A percentile compares a stretch with the other conserved stretches of the same genome.
Evolutionary conservation across 2,113 vertebrate genomes (phyloP).

Genomic region (Macquaria ambigua): DNA sequence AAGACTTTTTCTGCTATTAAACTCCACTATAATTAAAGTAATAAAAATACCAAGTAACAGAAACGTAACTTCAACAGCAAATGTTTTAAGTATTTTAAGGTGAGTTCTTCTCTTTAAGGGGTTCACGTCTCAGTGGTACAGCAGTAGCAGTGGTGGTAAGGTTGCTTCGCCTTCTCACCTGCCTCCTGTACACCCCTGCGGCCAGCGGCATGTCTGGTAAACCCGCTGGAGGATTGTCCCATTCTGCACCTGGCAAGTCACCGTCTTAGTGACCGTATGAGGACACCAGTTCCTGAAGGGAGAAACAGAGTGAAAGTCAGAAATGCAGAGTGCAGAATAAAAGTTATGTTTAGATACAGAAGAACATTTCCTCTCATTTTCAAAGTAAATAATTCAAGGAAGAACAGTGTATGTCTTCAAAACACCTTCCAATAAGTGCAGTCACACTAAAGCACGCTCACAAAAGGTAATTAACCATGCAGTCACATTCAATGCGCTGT

Average conservation of each 20-base stretch:
- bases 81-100: neutral
- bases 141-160: neutral
- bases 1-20: neutral
- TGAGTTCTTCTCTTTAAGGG: neutral
- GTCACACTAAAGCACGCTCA: neutral
- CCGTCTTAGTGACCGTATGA: constrained; percentile 89
- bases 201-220: constrained; percentile 95
- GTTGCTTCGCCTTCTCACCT: constrained; percentile 83
- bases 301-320: neutral
- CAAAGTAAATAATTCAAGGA: constrained; percentile 26
- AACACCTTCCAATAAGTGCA: constrained; percentile 20
- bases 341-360: constrained; percentile 14
- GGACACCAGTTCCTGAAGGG: constrained; percentile 95
- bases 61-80: neutral
- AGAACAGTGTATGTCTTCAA: neutral
- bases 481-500: constrained; percentile 25
- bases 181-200: constrained; percentile 90
- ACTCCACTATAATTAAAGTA: neutral
- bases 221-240: constrained; percentile 94
- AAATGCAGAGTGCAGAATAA: neutral
- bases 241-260: constrained; percentile 95
- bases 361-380: neutral
- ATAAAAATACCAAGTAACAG: neutral
- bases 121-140: neutral
- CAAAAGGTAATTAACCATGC: constrained; percentile 49